Evolutionary conservation across 2,888 invertebrate genomes (phyloP).

Genomic region (Pterobdella sp.): DNA sequence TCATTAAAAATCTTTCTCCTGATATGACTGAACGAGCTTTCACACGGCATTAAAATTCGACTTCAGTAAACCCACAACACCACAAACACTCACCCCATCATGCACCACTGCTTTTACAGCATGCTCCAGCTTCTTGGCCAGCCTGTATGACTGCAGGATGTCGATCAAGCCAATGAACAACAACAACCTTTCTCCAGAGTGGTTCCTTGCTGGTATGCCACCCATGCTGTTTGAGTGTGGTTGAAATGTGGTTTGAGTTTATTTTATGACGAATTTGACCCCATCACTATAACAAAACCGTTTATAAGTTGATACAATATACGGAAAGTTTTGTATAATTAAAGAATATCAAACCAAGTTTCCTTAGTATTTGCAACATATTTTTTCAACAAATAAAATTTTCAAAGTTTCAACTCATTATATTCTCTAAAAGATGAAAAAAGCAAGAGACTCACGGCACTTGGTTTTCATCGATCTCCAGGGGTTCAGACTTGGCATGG

Average conservation of each 20-base stretch:
- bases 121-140: conserved; percentile 95
- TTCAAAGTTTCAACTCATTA: not conserved
- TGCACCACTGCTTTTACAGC: conserved; percentile 97
- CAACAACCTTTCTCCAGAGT: conserved; percentile 85
- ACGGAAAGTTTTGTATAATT: no score
- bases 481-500: conserved; percentile 64
- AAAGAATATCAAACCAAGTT: no score
- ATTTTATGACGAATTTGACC: not conserved
- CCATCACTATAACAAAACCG: no score
- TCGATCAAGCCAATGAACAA: conserved; percentile 95
- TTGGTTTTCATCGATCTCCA: conserved; percentile 59
- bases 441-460: conserved; percentile 74
- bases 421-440: no score
- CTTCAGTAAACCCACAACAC: no score
- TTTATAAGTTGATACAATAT: no score
- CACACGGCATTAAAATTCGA: no score
- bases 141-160: conserved; percentile 92
- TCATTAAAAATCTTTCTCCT: no score
- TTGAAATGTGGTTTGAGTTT: not conserved
- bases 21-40: no score
- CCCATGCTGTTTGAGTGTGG: conserved; percentile 67
- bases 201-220: conserved; percentile 92
- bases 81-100: conserved; percentile 57
- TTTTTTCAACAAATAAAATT: not conserved
- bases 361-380: no score